Conservation (phyloP, 1,140 invertebrate genomes). For the Panulirus ornatus region DNA sequence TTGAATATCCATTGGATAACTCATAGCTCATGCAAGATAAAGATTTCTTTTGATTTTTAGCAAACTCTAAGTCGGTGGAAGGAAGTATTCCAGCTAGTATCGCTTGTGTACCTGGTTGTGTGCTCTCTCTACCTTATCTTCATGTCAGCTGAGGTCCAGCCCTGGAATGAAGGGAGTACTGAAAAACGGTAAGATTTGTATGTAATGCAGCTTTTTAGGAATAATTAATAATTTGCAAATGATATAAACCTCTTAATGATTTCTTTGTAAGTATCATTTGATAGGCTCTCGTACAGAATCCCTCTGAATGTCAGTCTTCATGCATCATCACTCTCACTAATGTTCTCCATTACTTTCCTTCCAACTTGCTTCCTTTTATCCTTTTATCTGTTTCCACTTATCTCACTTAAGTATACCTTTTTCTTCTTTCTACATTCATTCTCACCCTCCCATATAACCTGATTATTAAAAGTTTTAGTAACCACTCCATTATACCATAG, state of each 20-base stretch:
- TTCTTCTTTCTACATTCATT: too few species aligned
- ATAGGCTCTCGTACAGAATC: too few species aligned
- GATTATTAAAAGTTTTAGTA: background rate
- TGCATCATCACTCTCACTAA: background rate
- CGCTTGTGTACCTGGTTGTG: constrained; percentile 28
- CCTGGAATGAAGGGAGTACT: constrained; percentile 44
- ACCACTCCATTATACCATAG: background rate
- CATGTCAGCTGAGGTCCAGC: constrained; percentile 36
- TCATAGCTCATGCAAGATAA: background rate
- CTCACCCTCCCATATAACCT: too few species aligned
- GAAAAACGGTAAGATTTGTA: constrained; percentile 19
- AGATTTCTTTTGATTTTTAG: constrained; percentile 19
- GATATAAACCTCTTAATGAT: background rate
- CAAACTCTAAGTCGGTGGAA: constrained; percentile 40
- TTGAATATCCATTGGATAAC: too few species aligned
- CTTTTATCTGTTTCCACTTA: too few species aligned
- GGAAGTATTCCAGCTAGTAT: constrained; percentile 38
- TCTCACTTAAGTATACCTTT: too few species aligned
- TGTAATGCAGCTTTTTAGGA: background rate
- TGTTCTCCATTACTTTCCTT: background rate
- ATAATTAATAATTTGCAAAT: background rate
- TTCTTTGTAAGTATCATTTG: background rate
- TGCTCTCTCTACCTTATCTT: constrained; percentile 46
- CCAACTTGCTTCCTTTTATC: too few species aligned
- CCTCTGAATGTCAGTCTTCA: too few species aligned